Evolutionary conservation across 1,140 invertebrate species (phyloP).

Genomic region (Drosophila teissieri): DNA sequence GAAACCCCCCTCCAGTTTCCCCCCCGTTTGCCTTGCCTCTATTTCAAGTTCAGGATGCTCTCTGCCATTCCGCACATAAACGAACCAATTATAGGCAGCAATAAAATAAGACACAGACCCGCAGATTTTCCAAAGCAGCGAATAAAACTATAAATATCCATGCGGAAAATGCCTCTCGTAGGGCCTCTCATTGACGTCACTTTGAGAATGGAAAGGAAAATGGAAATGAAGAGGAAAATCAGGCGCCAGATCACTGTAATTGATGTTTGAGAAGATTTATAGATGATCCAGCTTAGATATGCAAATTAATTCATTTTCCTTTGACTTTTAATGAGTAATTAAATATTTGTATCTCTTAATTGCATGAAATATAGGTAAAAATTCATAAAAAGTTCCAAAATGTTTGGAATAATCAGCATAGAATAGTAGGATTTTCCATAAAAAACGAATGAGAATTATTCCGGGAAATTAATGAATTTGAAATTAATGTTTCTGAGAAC

Average conservation of each 20-base stretch:
- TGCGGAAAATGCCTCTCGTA: conserved; percentile 21
- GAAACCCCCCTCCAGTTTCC: neutral
- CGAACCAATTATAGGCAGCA: conserved; percentile 77
- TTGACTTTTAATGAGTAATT: neutral
- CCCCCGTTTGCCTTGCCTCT: conserved; percentile 31
- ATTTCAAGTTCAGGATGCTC: conserved; percentile 72
- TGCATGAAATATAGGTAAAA: neutral
- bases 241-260: conserved; percentile 18
- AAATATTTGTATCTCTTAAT: neutral
- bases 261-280: conserved; percentile 18
- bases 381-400: neutral
- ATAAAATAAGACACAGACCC: conserved; percentile 56
- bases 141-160: conserved; percentile 59
- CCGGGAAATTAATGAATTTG: too few relatives aligned
- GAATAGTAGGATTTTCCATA: neutral
- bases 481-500: conserved; percentile 30
- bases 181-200: conserved; percentile 74
- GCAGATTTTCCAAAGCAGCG: conserved; percentile 54
- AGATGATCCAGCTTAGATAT: conserved; percentile 1
- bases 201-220: conserved; percentile 46
- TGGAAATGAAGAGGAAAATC: conserved; percentile 36
- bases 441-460: conserved; percentile 1
- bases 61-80: conserved; percentile 45
- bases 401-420: too few relatives aligned
- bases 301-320: neutral